Conservation (phyloP, 2,797 vertebrate species). For the Botia almorhae region DNA sequence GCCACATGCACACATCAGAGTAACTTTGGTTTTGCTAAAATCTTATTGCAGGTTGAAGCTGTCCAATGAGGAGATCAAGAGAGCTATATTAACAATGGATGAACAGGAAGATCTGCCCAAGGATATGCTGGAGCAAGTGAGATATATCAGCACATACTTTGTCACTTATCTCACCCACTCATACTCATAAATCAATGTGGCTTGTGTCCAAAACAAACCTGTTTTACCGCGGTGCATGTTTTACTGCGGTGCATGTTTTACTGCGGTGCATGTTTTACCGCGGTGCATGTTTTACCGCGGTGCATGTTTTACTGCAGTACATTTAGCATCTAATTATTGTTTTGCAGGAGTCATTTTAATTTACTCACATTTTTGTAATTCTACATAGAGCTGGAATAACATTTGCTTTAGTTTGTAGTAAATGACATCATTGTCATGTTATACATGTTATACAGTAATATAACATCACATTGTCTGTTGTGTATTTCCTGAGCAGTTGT, state of each 20-base stretch:
- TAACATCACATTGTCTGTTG: too few species aligned
- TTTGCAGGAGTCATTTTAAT: neutral
- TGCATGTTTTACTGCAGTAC: too few species aligned
- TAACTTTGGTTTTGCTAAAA: neutral
- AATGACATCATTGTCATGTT: too few species aligned
- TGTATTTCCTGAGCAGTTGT: neutral
- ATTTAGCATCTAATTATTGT: conserved; percentile 2
- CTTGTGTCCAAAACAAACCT: conserved; percentile 30
- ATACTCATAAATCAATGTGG: neutral
- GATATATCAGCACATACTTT: neutral
- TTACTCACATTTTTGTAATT: conserved; percentile 5
- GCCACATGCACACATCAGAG: neutral
- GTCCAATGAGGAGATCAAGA: conserved; percentile 91
- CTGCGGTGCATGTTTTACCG: too few species aligned
- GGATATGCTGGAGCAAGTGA: conserved; percentile 91
- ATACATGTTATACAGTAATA: too few species aligned
- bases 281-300: too few species aligned
- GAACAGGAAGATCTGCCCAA: conserved; percentile 94
- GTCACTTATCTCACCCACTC: neutral
- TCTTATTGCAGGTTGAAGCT: conserved; percentile 83
- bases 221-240: conserved; percentile 24
- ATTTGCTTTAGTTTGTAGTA: neutral
- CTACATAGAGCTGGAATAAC: neutral
- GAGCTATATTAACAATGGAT: conserved; percentile 91
- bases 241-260: too few species aligned